phyloP scores from a whole-genome alignment of 1,140 invertebrate genomes.

The Brachionus sp. region DNA sequence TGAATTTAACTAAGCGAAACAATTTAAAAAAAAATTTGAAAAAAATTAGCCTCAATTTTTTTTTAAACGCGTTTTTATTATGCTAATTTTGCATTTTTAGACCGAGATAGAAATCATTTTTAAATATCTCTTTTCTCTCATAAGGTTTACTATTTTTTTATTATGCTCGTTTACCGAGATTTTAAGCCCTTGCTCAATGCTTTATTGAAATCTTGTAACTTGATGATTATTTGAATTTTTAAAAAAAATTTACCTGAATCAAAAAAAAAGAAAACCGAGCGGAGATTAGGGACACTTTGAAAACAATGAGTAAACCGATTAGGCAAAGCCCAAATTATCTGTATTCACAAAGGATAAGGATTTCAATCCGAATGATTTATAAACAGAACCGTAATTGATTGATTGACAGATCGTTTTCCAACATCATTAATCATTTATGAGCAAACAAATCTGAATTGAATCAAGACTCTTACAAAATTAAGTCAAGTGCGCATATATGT shows the following conservation, averaged over 20 bases:
- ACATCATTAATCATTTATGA: constrained; percentile 24
- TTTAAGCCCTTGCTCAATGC: not conserved
- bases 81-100: constrained; percentile 31
- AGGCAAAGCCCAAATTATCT: not conserved
- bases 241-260: not conserved
- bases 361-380: not conserved
- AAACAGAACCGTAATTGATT: constrained; percentile 16
- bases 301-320: constrained; percentile 2
- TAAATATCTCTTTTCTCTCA: constrained; percentile 26
- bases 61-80: constrained; percentile 5
- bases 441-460: not conserved
- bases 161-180: constrained; percentile 16
- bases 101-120: constrained; percentile 17
- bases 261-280: not conserved
- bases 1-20: not conserved
- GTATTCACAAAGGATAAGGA: not conserved
- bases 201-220: not conserved
- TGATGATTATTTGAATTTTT: not conserved
- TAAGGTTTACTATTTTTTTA: constrained; percentile 31
- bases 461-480: not conserved
- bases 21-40: not conserved
- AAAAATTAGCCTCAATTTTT: constrained; percentile 21
- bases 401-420: not conserved
- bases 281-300: not conserved
- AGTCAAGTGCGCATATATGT: not conserved